These are phyloP conservation scores for Nipponia nippon DNA, from an alignment of 2,113 vertebrate genomes.

Conservation along the genomic window DNA sequence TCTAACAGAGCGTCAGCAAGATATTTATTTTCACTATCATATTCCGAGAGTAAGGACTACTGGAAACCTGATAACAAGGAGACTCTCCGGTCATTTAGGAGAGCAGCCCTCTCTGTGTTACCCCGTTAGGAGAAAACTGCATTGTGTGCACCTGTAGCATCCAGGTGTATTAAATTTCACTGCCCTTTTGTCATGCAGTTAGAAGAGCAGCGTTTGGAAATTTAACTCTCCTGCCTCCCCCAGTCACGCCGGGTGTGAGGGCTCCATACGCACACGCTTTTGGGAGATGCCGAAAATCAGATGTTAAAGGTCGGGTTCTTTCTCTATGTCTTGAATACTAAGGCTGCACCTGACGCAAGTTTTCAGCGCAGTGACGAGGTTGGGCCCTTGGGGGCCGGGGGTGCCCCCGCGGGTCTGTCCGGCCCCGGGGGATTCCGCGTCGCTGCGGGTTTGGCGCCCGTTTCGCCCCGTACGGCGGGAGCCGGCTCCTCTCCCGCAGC, in stretches of 20 bases:
- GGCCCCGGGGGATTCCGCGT: background rate
- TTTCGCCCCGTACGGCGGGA: no score
- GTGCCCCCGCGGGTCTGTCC: background rate
- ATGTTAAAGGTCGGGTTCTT: background rate
- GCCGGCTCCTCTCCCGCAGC: no score
- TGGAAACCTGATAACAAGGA: background rate
- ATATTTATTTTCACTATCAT: background rate
- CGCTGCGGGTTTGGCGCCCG: background rate
- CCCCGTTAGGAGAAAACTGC: background rate
- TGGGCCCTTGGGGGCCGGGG: no score
- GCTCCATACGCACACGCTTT: rapidly evolving
- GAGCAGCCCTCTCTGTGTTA: background rate
- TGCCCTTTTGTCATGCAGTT: background rate
- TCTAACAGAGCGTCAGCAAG: rapidly evolving
- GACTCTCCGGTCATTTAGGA: background rate
- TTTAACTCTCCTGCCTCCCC: rapidly evolving
- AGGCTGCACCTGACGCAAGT: rapidly evolving
- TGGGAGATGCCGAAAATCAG: rapidly evolving
- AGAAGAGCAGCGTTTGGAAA: rapidly evolving
- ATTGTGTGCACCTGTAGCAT: background rate
- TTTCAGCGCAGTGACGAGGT: background rate
- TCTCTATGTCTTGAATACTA: rapidly evolving
- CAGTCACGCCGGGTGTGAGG: rapidly evolving
- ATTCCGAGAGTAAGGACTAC: rapidly evolving
- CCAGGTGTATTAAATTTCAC: background rate